These are phyloP conservation scores for Serinus canaria DNA, from an alignment of 2,113 vertebrate genomes.

Conservation along the genomic window DNA sequence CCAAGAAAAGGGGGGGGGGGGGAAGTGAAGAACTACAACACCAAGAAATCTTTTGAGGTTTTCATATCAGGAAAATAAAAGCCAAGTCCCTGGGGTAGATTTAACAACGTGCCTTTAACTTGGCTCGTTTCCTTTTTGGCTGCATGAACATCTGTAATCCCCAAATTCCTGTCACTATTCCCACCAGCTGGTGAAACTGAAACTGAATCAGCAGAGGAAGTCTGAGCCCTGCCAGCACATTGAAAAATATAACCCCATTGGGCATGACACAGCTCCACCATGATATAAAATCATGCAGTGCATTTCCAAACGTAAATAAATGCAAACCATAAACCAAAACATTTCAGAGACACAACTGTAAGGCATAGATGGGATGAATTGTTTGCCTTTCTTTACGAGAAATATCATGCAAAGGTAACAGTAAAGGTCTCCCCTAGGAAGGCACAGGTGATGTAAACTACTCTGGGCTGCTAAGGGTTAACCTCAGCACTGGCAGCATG, in stretches of 20 bases:
- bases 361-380: not conserved
- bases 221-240: not conserved
- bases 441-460: not conserved
- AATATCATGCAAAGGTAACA: not conserved
- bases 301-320: not conserved
- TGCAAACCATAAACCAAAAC: not conserved
- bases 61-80: not conserved
- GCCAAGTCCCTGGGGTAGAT: not conserved
- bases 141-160: slow-evolving; percentile 18
- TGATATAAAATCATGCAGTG: not conserved
- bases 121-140: not conserved
- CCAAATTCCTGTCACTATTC: slow-evolving; percentile 8
- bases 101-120: not conserved
- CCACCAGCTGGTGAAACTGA: slow-evolving; percentile 21
- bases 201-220: not conserved
- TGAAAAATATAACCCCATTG: not conserved
- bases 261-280: not conserved
- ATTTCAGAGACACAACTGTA: not conserved
- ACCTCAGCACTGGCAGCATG: not conserved
- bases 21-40: not conserved
- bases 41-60: not conserved
- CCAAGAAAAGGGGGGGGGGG: not conserved
- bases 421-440: not conserved
- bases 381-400: not conserved
- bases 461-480: slow-evolving; percentile 37